Evolutionary conservation across 2,113 vertebrate genomes (phyloP).

Genomic region (Trogon surrucura): DNA sequence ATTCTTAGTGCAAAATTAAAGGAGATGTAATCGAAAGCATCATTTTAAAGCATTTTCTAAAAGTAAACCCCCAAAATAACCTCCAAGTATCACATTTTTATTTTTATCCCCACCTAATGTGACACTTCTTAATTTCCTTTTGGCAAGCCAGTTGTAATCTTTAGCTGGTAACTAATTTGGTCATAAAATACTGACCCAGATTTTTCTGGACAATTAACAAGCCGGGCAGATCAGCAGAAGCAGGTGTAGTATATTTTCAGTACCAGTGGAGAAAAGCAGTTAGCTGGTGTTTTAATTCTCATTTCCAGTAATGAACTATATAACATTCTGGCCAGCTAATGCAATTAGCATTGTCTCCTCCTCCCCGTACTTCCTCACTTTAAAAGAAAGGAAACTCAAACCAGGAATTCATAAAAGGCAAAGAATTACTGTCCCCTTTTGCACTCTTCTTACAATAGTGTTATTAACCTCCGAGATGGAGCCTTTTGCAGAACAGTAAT

Average conservation of each 20-base stretch:
- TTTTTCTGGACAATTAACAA: slow-evolving; percentile 67
- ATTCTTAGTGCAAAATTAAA: neutral
- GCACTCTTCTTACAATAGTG: neutral
- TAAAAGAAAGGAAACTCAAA: neutral
- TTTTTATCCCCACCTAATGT: neutral
- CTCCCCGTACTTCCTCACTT: neutral
- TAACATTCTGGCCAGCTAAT: slow-evolving; percentile 36
- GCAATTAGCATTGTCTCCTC: slow-evolving; percentile 49
- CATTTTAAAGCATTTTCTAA: neutral
- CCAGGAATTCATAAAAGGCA: neutral
- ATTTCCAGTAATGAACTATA: slow-evolving; percentile 55
- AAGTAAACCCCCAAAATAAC: neutral
- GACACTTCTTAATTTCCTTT: slow-evolving; percentile 44
- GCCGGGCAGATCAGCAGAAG: slow-evolving; percentile 47
- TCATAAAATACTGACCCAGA: slow-evolving; percentile 59
- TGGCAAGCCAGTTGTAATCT: slow-evolving; percentile 44
- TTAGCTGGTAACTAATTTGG: slow-evolving; percentile 48
- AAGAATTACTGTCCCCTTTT: slow-evolving; percentile 31
- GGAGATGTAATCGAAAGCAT: neutral
- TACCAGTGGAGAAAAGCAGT: slow-evolving; percentile 51
- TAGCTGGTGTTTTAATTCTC: slow-evolving; percentile 46
- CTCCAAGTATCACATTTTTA: neutral
- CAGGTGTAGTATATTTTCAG: slow-evolving; percentile 60
- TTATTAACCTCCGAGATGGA: slow-evolving; percentile 57
- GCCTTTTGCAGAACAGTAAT: slow-evolving; percentile 48